Base-by-base conservation (phyloP, 1,140 invertebrate genomes). In the Orchesella cincta region DNA sequence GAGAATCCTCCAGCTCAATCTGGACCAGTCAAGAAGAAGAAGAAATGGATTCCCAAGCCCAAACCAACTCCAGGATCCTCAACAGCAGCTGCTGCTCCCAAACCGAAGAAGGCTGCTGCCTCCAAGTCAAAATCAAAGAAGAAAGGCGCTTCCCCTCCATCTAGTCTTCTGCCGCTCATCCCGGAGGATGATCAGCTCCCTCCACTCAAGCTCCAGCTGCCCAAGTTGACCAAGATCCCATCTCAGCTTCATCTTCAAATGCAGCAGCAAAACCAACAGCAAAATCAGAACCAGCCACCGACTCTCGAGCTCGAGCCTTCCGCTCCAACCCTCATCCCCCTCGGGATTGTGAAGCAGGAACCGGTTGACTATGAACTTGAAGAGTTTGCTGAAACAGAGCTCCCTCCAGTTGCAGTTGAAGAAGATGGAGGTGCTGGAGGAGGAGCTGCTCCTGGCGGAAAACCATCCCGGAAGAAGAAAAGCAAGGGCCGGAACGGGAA, bases 401-500 rank as follows among this genome's bases (percentile, higher is more conserved):
- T 26, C n/a, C n/a, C n/a, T n/a, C n/a, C n/a, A n/a, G n/a, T n/a
- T n/a, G n/a, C n/a, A n/a, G n/a, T n/a, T n/a, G n/a, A n/a, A n/a
- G n/a, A n/a, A n/a, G n/a, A n/a, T n/a, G n/a, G n/a, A 23, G 5
- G n/a, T 57, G 54, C 8, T 14, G 23, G 5, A 8, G 54, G 54
- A 14, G 8, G 12, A 23, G 67, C 12, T 36, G 26, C 12, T 12
- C 29, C 67, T 12, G 34, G 34, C 12, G n/a, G n/a, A 8, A 23
- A 23, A 5, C 33, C 62, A 14, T 67, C 62, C 23, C 36, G 28
- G 36, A 36, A 46, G 39, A 73, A 73, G 71, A 73, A 73, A 26
- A 29, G 35, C 35, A 73, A 73, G 46, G 71, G 71, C 23, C 31
- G 71, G 20, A 73, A 73, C 29, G 71, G 71, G 28, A 73, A 73